Percentiles rank a stretch among this genome's conserved stretches.
Evolutionary conservation across 2,797 vertebrate genomes (phyloP).

Genomic region (Rachycentron canadum): DNA sequence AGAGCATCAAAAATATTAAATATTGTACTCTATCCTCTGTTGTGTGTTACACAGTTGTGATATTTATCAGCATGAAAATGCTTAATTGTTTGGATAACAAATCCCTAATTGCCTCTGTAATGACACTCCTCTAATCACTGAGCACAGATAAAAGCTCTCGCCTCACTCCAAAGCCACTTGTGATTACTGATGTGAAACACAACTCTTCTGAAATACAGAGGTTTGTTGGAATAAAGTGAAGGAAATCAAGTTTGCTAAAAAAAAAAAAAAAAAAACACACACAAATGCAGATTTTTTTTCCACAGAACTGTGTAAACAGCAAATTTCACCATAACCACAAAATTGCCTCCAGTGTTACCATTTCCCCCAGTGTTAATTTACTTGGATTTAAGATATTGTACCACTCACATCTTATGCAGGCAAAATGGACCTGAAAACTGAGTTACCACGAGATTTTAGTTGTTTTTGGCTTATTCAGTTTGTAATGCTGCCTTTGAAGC

Average conservation of each 20-base stretch:
- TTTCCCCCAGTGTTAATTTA: constrained; percentile 1
- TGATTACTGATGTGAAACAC: constrained; percentile 45
- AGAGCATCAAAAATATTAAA: constrained; percentile 22
- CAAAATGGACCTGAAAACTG: not conserved
- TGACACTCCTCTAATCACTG: constrained; percentile 41
- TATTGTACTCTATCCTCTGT: constrained; percentile 8
- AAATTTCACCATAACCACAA: constrained; percentile 15
- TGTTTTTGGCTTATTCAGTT: not conserved
- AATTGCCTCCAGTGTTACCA: not conserved
- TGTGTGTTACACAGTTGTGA: constrained; percentile 12
- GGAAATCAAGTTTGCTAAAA: constrained; percentile 6
- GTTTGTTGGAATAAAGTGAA: constrained; percentile 4
- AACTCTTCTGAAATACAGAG: constrained; percentile 23
- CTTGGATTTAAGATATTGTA: not conserved
- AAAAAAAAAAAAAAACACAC: not conserved
- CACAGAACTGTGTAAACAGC: not conserved
- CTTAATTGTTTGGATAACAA: constrained; percentile 48
- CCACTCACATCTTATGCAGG: not conserved
- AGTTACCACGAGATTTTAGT: not conserved
- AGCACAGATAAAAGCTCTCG: constrained; percentile 33
- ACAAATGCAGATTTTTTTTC: constrained; percentile 8
- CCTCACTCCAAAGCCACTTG: constrained; percentile 20
- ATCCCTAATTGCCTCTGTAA: constrained; percentile 37
- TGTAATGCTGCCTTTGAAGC: not conserved
- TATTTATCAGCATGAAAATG: constrained; percentile 38